Base-by-base conservation (phyloP, 2,113 vertebrate species). In the Perca flavescens region DNA sequence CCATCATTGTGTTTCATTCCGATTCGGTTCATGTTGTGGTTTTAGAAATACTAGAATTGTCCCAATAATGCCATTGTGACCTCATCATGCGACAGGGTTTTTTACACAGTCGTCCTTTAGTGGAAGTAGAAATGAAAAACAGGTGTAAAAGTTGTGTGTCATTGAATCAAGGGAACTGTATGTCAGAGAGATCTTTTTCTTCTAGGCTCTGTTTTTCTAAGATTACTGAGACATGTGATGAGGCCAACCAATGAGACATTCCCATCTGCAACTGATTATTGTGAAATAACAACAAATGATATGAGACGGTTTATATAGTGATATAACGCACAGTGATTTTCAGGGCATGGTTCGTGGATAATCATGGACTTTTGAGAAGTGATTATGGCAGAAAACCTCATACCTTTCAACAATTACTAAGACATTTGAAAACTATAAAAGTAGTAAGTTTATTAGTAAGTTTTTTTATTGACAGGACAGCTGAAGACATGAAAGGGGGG, bases 201-300 rank as follows among this genome's bases (percentile, higher is more conserved):
- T 46, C 46, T 47, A 3, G 1, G n/a, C 25, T 78, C 2, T 86
- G 75, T 86, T 87, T 90, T 76, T 78, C 49, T 83, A 83, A 84
- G 74, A 80, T 84, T 65, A 78, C 49, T 1, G 1, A 57, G 73
- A 81, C 40, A 67, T 72, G 69, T 3, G 34, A 74, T 54, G 71
- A 75, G 49, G 78, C 86, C 88, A 77, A 71, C 70, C 66, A 64
- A 58, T 67, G 72, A 79, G 82, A 71, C 40, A 50, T 61, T 74
- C 80, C 84, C 89, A 92, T 90, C 89, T 91, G 91, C 58, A 71
- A 25, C 25, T 43, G 69, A 81, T 91, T 84, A 86, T 64, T 71
- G 83, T 49, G n/a, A 50, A 74, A 83, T 79, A 86, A 84, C 63
- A 89, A 80, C 83, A 82, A 82, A 78, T 74, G 53, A 72, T 65